Base-by-base conservation (phyloP, 1,140 invertebrate species). In the Caenorhabditis remanei region DNA sequence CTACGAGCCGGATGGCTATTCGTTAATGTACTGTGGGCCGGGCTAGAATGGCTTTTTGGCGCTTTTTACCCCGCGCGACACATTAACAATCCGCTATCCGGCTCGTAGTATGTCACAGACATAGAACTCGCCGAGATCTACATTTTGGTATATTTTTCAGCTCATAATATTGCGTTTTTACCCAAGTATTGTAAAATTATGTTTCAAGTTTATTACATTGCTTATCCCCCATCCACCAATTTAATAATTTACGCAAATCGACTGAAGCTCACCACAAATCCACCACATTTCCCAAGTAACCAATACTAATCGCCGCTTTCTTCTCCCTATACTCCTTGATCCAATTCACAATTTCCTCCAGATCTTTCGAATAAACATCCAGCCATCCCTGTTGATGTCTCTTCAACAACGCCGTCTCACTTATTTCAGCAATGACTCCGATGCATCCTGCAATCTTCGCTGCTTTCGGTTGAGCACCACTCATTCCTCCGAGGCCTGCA, bases 401-500 rank as follows among this genome's bases (percentile, higher is more conserved):
- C 90, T 95, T 95, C 46, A 94, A 90, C 43, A 95, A 87, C 13
- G 95, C 95, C 71, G 94, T 94, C 85, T 93, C 91, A 90, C 61
- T 85, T 89, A 95, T 95, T 93, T 95, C 95, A 21, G 95, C 95
- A 87, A 95, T 94, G 14, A 95, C 94, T 43, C 95, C 95, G 67
- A 95, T 92, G 91, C 95, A 95, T 11, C 95, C 95, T 87, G 93
- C 93, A 86, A 95, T 95, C 24, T 94, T 94, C 4, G 95, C 94
- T 7, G 95, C 95, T 92, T 95, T 95, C 3, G 95, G 94, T 90
- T 95, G 95, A 4, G 95, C 95, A 0, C 95, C 95, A 90, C 94
- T 95, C 95, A 95, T 95, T 55, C 95, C 95, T 43, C 95, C 95
- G 4, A 95, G 92, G 6, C 95, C 95, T n/a, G 95, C 94, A 11